Conservation (phyloP, 2,888 invertebrate species). For the Sminthurinus aureus region DNA sequence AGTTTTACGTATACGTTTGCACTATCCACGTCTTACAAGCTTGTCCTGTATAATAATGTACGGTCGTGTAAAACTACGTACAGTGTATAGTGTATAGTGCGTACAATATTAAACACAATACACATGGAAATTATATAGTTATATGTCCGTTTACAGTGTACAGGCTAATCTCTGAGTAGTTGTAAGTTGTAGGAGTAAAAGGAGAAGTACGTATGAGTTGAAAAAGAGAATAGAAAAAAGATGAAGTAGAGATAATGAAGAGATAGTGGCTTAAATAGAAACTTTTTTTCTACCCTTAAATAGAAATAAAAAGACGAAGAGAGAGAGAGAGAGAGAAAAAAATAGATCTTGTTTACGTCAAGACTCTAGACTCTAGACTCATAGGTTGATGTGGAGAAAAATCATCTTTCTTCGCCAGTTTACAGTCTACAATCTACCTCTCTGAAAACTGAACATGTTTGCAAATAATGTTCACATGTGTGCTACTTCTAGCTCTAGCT, state of each 20-base stretch:
- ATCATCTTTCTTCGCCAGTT: constrained; percentile 19
- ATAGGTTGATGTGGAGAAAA: not conserved
- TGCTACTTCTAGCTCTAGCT: not conserved
- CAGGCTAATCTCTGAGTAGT: no score
- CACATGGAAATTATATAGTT: no score
- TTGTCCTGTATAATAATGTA: not conserved
- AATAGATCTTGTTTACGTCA: constrained; percentile 20
- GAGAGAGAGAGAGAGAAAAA: not conserved
- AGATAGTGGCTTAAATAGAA: constrained; percentile 23
- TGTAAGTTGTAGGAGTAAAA: no score
- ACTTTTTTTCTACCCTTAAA: constrained; percentile 4
- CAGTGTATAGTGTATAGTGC: not conserved
- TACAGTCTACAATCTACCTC: constrained; percentile 30
- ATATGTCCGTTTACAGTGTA: no score
- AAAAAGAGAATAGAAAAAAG: not conserved
- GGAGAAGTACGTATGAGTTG: no score
- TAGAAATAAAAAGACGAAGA: no score
- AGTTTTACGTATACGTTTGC: not conserved
- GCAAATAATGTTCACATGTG: not conserved
- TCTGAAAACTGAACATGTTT: not conserved
- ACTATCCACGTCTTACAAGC: not conserved
- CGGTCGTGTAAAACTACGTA: not conserved
- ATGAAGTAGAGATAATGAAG: constrained; percentile 16
- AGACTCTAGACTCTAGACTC: constrained; percentile 18
- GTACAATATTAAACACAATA: no score